Evolutionary conservation across 2,888 invertebrate species (phyloP).

Genomic region (Leptopilina drosophilae): DNA sequence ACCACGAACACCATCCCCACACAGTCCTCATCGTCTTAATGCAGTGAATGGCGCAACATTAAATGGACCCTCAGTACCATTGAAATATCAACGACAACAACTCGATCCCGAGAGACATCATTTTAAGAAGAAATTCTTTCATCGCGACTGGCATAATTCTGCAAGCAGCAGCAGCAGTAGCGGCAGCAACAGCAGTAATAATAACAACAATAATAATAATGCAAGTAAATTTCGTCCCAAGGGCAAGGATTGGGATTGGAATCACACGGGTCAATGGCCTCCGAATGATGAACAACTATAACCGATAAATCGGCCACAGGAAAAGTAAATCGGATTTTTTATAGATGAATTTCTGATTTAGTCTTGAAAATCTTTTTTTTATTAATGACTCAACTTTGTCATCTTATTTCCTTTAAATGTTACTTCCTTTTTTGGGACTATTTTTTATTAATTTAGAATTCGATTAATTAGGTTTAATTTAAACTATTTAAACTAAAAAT

Average conservation of each 20-base stretch:
- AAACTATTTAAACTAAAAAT: too few species aligned
- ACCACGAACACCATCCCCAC: slow-evolving; percentile 80
- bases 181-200: too few species aligned
- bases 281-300: slow-evolving; percentile 73
- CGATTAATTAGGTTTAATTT: too few species aligned
- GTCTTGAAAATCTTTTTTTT: slow-evolving; percentile 7
- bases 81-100: slow-evolving; percentile 75
- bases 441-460: slow-evolving; percentile 25
- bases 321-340: slow-evolving; percentile 13
- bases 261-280: slow-evolving; percentile 76
- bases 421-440: slow-evolving; percentile 42
- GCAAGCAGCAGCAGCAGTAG: slow-evolving; percentile 56
- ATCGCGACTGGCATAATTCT: slow-evolving; percentile 79
- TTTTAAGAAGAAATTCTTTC: slow-evolving; percentile 92
- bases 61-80: slow-evolving; percentile 66
- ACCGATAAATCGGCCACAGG: slow-evolving; percentile 52
- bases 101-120: slow-evolving; percentile 80
- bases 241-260: slow-evolving; percentile 87
- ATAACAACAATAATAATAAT: too few species aligned
- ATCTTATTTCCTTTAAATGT: neutral
- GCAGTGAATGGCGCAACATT: slow-evolving; percentile 75
- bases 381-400: neutral
- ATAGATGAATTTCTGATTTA: slow-evolving; percentile 17
- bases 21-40: slow-evolving; percentile 78
- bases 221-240: slow-evolving; percentile 84